Evolutionary conservation across 2,113 vertebrate genomes (phyloP), one percentile per base, ranked within the genome.

Genomic region (Cololabis saira): DNA sequence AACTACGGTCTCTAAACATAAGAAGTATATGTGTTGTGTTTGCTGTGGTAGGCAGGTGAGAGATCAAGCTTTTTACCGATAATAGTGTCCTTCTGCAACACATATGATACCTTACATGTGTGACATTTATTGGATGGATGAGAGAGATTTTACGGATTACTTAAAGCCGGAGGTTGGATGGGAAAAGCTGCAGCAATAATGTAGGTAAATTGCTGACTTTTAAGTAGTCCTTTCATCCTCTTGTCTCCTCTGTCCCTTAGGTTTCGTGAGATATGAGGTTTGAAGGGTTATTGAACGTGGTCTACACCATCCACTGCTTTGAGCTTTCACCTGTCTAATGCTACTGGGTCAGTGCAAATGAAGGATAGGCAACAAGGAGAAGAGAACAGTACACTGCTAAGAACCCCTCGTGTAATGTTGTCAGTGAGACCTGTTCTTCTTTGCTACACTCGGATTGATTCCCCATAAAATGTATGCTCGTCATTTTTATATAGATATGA

Each of bases 291-390:
- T 68, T 76, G 54, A 52, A 57, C 47, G 75, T 30, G 78, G 62
- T 22, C 12, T 43, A 45, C 70, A 78, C 67, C 69, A 72, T 73
- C 67, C 57, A 63, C 54, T 67, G 60, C 43, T 55, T 76, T 84
- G 82, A 89, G 77, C 87, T 87, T 83, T 85, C 87, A 88, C 85
- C 89, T 83, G 90, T 83, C 86, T 87, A 56, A 76, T 91, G 88
- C 90, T 89, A 91, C 90, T 87, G 87, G 87, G 86, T 89, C 85
- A 89, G 86, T 89, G 88, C 88, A 90, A 87, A 89, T 83, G 83
- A 89, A 85, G 85, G 85, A 82, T 84, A 89, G 88, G 87, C 82
- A 86, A 87, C 82, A 58, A 81, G 75, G 76, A 87, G 67, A 74
- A 79, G 74, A 77, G 75, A 86, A 84, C 78, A 83, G 80, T 73